Conservation (phyloP, 2,888 invertebrate species). For the Oscheius sp. region DNA sequence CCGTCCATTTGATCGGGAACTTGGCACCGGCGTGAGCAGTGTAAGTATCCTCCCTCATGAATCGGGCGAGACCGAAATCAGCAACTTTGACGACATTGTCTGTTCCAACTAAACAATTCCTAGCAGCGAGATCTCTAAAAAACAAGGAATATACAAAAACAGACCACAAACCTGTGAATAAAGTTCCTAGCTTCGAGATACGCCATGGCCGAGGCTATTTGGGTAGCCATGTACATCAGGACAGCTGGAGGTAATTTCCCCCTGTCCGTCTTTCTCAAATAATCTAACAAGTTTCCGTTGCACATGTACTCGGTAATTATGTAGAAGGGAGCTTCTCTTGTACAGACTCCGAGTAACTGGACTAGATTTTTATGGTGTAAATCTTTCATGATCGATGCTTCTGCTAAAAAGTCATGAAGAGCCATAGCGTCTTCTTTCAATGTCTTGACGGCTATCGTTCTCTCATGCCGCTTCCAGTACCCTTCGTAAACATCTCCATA, state of each 20-base stretch:
- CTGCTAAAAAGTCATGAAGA: conserved; percentile 96
- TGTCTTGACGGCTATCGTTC: conserved; percentile 97
- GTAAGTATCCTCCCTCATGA: conserved; percentile 98
- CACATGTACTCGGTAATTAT: conserved; percentile 97
- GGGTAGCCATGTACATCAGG: conserved; percentile 98
- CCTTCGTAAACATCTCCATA: conserved; percentile 88
- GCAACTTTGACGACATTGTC: conserved; percentile 88
- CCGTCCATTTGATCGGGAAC: conserved; percentile 99
- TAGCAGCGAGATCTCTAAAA: conserved; percentile 91
- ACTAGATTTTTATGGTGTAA: conserved; percentile 99
- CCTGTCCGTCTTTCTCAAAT: conserved; percentile 75
- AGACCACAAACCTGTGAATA: conserved; percentile 80
- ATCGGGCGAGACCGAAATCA: conserved; percentile 75
- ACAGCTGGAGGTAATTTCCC: conserved; percentile 88
- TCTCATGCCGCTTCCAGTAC: conserved; percentile 93
- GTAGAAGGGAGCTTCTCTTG: conserved; percentile 96
- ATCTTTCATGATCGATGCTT: conserved; percentile 99
- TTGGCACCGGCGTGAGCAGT: conserved; percentile 95
- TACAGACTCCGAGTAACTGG: conserved; percentile 96
- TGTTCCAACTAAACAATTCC: conserved; percentile 97
- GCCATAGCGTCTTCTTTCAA: conserved; percentile 99
- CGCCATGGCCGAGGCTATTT: conserved; percentile 98
- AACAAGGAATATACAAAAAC: no score
- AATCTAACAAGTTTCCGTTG: conserved; percentile 95
- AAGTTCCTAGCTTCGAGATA: conserved; percentile 94